phyloP scores from a whole-genome alignment of 2,113 vertebrate species.

The Oryctolagus cuniculus region DNA sequence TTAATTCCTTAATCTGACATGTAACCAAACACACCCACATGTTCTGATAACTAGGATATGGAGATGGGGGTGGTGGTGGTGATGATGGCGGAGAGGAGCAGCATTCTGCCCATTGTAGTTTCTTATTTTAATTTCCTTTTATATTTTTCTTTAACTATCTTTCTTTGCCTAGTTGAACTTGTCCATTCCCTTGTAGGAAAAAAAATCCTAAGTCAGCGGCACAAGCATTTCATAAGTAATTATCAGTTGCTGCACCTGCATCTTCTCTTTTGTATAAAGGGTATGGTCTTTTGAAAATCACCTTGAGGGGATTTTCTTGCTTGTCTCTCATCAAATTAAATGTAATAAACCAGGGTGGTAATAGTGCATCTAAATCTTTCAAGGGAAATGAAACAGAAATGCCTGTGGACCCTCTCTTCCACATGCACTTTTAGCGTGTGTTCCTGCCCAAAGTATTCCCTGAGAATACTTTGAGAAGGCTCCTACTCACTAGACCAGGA shows the following conservation, averaged over 20 bases:
- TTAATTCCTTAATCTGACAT: conserved; percentile 17
- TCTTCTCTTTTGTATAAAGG: neutral
- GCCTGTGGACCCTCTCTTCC: neutral
- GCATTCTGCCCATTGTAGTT: neutral
- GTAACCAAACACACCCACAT: neutral
- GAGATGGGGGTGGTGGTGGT: no score
- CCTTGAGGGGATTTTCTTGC: conserved; percentile 35
- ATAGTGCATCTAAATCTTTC: neutral
- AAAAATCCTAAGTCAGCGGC: neutral
- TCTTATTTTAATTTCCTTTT: conserved; percentile 30
- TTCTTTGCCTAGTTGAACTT: neutral
- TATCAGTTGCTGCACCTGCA: neutral
- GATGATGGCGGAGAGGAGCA: neutral
- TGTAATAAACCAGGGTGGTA: neutral
- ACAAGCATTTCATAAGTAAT: neutral
- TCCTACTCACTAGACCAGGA: neutral
- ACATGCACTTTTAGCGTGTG: conserved; percentile 12
- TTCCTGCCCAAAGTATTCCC: conserved; percentile 22
- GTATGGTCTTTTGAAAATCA: conserved; percentile 11
- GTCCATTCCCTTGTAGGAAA: neutral
- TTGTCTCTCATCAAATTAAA: conserved; percentile 34
- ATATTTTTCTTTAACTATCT: neutral
- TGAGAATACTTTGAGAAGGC: neutral
- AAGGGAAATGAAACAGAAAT: conserved; percentile 11
- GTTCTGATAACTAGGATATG: neutral